A percentile compares a stretch with the other conserved stretches of the same genome.
phyloP scores from a whole-genome alignment of 2,888 invertebrate species.

The Vanessa cardui region DNA sequence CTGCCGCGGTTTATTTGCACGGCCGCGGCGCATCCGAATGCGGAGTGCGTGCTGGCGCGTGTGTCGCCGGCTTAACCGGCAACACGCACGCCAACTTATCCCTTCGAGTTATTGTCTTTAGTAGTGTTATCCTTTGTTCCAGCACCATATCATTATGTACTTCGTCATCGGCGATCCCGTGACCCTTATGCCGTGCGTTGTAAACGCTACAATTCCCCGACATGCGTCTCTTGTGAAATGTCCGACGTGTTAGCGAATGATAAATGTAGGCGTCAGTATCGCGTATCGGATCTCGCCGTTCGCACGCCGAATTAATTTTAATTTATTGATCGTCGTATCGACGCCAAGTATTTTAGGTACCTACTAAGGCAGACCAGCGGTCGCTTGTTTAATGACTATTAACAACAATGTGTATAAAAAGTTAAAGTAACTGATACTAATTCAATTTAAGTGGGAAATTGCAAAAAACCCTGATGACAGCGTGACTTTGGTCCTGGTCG shows the following conservation, averaged over 20 bases:
- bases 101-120: conserved; percentile 74
- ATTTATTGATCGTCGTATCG: conserved; percentile 82
- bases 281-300: conserved; percentile 81
- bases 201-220: conserved; percentile 68
- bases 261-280: conserved; percentile 83
- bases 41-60: conserved; percentile 56
- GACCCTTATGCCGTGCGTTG: conserved; percentile 60
- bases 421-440: not conserved
- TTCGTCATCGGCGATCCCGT: conserved; percentile 57
- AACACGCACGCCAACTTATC: conserved; percentile 67
- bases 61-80: conserved; percentile 59
- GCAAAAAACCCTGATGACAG: not conserved
- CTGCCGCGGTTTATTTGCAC: conserved; percentile 67
- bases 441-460: not conserved
- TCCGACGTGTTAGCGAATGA: conserved; percentile 82
- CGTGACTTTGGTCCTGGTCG: not conserved
- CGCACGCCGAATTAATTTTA: conserved; percentile 84
- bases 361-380: conserved; percentile 53
- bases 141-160: conserved; percentile 69
- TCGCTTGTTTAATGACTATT: conserved; percentile 10
- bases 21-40: conserved; percentile 67
- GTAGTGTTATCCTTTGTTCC: conserved; percentile 76
- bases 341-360: conserved; percentile 78
- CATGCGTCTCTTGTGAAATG: conserved; percentile 72
- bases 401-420: conserved; percentile 6